Base-by-base conservation (phyloP, 2,113 vertebrate species). In the Bos indicus region DNA sequence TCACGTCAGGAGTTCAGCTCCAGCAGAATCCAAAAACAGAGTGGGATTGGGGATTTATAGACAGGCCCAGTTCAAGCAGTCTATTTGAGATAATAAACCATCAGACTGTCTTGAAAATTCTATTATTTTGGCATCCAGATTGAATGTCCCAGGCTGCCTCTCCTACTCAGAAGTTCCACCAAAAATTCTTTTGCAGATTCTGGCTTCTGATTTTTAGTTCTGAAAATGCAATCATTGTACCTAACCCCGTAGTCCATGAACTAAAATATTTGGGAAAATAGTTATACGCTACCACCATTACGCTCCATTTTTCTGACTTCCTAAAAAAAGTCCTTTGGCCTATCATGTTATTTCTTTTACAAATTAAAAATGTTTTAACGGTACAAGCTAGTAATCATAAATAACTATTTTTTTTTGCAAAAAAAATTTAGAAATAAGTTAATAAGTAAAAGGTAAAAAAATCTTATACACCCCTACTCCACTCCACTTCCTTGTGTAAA, bases 111-210 rank as follows among this genome's bases (percentile, higher is more conserved):
- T 54, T 14, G 82, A n/a, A 92, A 93, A 95, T 57, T 83, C n/a
- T 56, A 36, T 84, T 83, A 88, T 93, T 89, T 86, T 94, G 60
- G 40, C 80, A 94, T 52, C 36, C 25, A 95, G 71, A n/a, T 7
- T 48, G 56, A 26, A 51, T 43, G 33, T 95, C 16, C 40, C n/a
- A 64, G 13, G 5, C 48, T 95, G 60, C 26, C 33, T 91, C 43
- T 90, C 40, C 26, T 78, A 33, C 43, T 77, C 40, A 95, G 48
- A 95, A 95, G 74, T 74, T 84, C 60, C 6, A 90, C 33, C 92
- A 95, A 95, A 92, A 96, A 74, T 90, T 10, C 36, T 96, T 94
- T 92, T 80, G 60, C 52, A 96, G 56, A 87, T 28, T 43, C 19
- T 80, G 56, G 51, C 19, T 91, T 96, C 78, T 21, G 36, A 74